Evolutionary conservation across 2,888 invertebrate species (phyloP).

Genomic region (Drymonia ruficornis): DNA sequence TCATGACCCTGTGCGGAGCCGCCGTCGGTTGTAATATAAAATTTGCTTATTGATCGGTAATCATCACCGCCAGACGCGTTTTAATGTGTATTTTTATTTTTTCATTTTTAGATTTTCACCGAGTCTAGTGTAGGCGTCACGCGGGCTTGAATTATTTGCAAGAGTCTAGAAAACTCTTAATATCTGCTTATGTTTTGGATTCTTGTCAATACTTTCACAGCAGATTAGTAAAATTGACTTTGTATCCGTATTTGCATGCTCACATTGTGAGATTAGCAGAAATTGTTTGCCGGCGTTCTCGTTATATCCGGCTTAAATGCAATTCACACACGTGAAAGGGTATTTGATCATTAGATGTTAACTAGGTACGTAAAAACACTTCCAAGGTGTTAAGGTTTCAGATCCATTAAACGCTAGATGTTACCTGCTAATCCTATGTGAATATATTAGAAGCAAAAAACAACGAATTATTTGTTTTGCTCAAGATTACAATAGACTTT

Average conservation of each 20-base stretch:
- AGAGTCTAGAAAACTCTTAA: neutral
- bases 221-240: neutral
- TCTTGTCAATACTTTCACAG: neutral
- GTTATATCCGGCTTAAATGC: conserved; percentile 22
- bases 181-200: conserved; percentile 2
- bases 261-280: conserved; percentile 18
- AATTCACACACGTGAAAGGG: conserved; percentile 19
- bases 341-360: conserved; percentile 9
- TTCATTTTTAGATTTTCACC: conserved; percentile 20
- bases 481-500: conserved; percentile 4
- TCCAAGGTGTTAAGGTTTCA: neutral
- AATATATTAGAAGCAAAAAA: neutral
- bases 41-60: conserved; percentile 70
- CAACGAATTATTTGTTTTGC: conserved; percentile 1
- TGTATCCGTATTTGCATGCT: conserved; percentile 15
- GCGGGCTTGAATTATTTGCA: conserved; percentile 1
- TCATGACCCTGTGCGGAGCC: conserved; percentile 79
- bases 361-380: neutral
- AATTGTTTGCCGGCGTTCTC: conserved; percentile 17
- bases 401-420: neutral
- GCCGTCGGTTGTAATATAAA: conserved; percentile 60
- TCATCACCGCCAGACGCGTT: conserved; percentile 41
- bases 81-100: conserved; percentile 23
- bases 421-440: neutral
- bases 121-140: conserved; percentile 18